Evolutionary conservation across 2,888 invertebrate genomes (phyloP).

Genomic region (Melipona beecheii): DNA sequence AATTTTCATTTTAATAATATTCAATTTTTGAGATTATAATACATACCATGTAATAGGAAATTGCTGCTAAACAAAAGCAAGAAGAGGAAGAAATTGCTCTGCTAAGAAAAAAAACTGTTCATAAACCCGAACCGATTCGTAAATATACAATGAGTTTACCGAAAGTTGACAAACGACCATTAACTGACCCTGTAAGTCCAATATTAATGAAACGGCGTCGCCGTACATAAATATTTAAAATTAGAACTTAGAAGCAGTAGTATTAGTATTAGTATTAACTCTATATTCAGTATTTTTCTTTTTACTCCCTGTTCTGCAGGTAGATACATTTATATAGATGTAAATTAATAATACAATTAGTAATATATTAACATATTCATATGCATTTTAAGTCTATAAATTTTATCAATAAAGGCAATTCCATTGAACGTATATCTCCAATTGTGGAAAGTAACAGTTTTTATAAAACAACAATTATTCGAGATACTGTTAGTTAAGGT

Average conservation of each 20-base stretch:
- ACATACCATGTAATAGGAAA: constrained; percentile 46
- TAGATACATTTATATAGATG: not conserved
- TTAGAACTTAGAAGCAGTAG: not conserved
- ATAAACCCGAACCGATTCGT: constrained; percentile 69
- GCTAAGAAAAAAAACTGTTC: constrained; percentile 61
- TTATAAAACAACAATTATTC: not conserved
- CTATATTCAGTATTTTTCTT: not conserved
- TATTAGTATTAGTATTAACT: not conserved
- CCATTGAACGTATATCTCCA: not conserved
- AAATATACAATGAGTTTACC: constrained; percentile 58
- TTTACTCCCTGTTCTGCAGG: not conserved
- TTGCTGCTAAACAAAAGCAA: constrained; percentile 47
- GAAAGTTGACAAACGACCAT: constrained; percentile 63
- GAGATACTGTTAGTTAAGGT: not conserved
- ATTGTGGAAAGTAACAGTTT: not conserved
- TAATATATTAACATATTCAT: not conserved
- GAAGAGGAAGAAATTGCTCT: constrained; percentile 59
- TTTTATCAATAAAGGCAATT: constrained; percentile 6
- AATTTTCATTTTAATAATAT: not conserved
- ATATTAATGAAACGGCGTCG: constrained; percentile 67
- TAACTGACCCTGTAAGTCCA: constrained; percentile 62
- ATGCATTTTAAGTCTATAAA: not conserved
- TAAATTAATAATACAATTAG: not conserved
- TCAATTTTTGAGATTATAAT: not conserved
- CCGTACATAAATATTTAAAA: not conserved